Percentiles rank a stretch among this genome's conserved stretches.
These are phyloP conservation scores for Molossus molossus DNA, from an alignment of 2,797 vertebrate species.

Conservation along the genomic window DNA sequence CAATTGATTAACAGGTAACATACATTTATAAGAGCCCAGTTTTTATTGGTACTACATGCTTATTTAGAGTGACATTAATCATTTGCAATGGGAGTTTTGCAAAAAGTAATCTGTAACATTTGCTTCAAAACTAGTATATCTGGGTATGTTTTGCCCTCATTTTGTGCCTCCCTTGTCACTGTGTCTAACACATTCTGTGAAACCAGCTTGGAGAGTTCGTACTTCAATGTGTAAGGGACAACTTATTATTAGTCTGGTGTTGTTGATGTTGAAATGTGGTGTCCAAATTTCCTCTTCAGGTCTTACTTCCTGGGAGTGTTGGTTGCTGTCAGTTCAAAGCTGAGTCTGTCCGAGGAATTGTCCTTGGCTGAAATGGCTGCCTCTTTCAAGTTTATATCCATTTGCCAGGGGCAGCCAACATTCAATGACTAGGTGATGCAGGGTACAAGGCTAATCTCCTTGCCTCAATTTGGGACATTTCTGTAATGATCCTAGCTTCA, in stretches of 20 bases:
- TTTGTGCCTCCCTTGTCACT: constrained; percentile 1
- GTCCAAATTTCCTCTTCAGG: constrained; percentile 59
- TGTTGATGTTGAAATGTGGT: constrained; percentile 26
- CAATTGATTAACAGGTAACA: neutral
- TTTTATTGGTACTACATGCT: neutral
- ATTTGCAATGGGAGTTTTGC: constrained; percentile 13
- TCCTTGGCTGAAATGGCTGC: constrained; percentile 35
- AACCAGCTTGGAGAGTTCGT: neutral
- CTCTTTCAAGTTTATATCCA: constrained; percentile 22
- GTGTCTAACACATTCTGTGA: constrained; percentile 45
- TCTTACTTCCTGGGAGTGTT: constrained; percentile 61
- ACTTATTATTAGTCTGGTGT: constrained; percentile 49
- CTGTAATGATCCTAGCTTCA: neutral
- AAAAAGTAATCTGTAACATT: constrained; percentile 49
- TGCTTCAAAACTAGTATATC: constrained; percentile 6
- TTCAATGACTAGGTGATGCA: neutral
- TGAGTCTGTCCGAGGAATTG: constrained; percentile 44
- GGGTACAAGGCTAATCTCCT: neutral
- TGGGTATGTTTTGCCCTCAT: neutral
- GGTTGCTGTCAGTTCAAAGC: constrained; percentile 49
- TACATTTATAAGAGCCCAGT: neutral
- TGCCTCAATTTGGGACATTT: neutral
- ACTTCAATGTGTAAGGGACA: constrained; percentile 46
- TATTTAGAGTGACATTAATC: constrained; percentile 40
- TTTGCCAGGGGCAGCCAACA: neutral